Evolutionary conservation across 23 tunicate genomes (phyloP).

Genomic region (Trididemnum clinides): DNA sequence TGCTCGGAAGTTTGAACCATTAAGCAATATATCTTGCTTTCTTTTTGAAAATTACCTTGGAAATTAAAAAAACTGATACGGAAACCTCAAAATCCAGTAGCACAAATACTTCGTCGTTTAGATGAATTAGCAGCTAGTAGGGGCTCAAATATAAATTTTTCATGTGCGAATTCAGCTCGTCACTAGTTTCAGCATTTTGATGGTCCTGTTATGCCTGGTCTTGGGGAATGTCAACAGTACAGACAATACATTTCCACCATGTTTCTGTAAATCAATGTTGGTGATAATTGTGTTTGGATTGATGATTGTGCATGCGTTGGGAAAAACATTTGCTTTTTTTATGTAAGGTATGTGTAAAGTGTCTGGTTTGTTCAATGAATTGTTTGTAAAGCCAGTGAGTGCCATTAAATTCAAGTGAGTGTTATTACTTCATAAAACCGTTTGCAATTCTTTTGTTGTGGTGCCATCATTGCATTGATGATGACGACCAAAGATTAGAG

Average conservation of each 20-base stretch:
- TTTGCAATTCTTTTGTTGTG: neutral
- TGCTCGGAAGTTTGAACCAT: conserved; percentile 24
- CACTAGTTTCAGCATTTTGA: neutral
- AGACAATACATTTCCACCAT: neutral
- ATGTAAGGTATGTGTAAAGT: neutral
- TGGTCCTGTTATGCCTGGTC: neutral
- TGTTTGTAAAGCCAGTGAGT: neutral
- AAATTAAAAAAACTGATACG: conserved; percentile 6
- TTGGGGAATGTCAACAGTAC: neutral
- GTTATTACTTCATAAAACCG: neutral
- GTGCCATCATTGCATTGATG: neutral
- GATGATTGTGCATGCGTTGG: neutral
- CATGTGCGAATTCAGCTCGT: neutral
- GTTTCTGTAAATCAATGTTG: neutral
- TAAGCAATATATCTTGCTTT: conserved; percentile 23
- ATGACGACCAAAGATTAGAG: too few species aligned
- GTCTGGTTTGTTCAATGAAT: neutral
- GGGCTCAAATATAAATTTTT: neutral
- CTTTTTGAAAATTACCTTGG: conserved; percentile 49
- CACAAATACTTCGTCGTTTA: conserved; percentile 14
- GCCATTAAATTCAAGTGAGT: neutral
- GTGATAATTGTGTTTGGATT: conserved; percentile 5
- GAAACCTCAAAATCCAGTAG: conserved; percentile 19
- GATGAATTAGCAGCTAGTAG: neutral
- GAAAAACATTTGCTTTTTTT: neutral